Conservation (phyloP, 2,888 invertebrate species). For the Philaethria dido region DNA sequence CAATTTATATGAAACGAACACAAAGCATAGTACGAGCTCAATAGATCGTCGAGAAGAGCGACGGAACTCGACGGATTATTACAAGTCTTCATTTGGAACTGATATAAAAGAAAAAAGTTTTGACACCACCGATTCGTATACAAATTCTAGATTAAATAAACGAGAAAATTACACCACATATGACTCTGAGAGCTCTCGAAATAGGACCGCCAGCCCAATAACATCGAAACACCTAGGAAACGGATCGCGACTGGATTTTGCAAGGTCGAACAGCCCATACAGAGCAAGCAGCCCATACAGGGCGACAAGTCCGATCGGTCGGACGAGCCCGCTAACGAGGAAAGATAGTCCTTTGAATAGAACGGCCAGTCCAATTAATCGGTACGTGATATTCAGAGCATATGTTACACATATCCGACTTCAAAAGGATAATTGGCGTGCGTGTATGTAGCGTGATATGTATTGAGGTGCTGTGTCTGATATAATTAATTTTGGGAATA, state of each 20-base stretch:
- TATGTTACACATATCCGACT: slow-evolving; percentile 35
- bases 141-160: slow-evolving; percentile 69
- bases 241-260: slow-evolving; percentile 77
- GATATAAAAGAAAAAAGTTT: slow-evolving; percentile 74
- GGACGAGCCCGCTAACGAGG: slow-evolving; percentile 83
- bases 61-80: slow-evolving; percentile 73
- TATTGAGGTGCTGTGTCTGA: slow-evolving; percentile 1
- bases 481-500: neutral
- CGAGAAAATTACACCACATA: slow-evolving; percentile 65
- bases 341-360: slow-evolving; percentile 80
- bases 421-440: slow-evolving; percentile 29
- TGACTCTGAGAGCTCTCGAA: slow-evolving; percentile 75
- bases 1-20: slow-evolving; percentile 68
- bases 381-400: slow-evolving; percentile 55
- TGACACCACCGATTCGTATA: slow-evolving; percentile 77
- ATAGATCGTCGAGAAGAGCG: slow-evolving; percentile 75
- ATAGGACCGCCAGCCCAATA: slow-evolving; percentile 78
- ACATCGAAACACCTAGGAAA: slow-evolving; percentile 81
- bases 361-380: slow-evolving; percentile 82
- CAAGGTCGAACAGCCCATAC: slow-evolving; percentile 72
- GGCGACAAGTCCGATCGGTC: slow-evolving; percentile 76
- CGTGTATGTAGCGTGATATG: slow-evolving; percentile 3
- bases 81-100: slow-evolving; percentile 69
- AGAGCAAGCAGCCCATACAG: slow-evolving; percentile 69
- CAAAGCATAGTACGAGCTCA: slow-evolving; percentile 68